Evolutionary conservation across 2,888 invertebrate genomes (phyloP).

Genomic region (Rhimphoctona megacephalus): DNA sequence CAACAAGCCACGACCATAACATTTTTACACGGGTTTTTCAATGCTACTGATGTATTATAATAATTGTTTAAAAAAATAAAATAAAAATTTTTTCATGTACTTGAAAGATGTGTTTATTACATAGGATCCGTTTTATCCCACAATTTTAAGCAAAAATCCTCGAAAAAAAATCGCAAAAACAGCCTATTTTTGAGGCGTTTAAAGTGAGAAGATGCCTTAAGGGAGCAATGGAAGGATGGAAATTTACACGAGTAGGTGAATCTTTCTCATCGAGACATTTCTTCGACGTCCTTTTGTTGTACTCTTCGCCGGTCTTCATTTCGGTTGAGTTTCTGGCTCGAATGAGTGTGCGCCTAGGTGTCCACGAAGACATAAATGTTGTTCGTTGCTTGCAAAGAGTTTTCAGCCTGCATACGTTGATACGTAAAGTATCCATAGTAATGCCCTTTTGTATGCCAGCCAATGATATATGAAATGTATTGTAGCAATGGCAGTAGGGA

Average conservation of each 20-base stretch:
- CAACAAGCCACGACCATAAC: too few relatives aligned
- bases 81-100: too few relatives aligned
- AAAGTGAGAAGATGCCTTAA: too few relatives aligned
- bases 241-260: slow-evolving; percentile 15
- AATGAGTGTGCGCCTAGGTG: background rate
- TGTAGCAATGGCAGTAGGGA: slow-evolving; percentile 27
- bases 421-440: background rate
- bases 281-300: slow-evolving; percentile 17
- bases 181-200: too few relatives aligned
- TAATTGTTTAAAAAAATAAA: too few relatives aligned
- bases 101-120: too few relatives aligned
- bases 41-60: too few relatives aligned
- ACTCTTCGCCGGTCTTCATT: slow-evolving; percentile 40
- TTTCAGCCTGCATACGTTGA: background rate
- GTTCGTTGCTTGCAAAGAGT: slow-evolving; percentile 7
- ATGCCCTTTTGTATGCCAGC: background rate
- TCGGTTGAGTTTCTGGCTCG: slow-evolving; percentile 10
- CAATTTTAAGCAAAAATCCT: too few relatives aligned
- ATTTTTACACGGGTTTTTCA: too few relatives aligned
- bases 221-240: background rate
- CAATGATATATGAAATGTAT: slow-evolving; percentile 35
- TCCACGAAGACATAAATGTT: background rate
- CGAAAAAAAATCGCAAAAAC: too few relatives aligned
- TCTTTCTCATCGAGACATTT: slow-evolving; percentile 28
- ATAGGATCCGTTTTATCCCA: too few relatives aligned